Percentiles rank a stretch among this genome's conserved stretches.
Conservation (phyloP, 1,140 invertebrate genomes). For the Drosophila sproati region DNA sequence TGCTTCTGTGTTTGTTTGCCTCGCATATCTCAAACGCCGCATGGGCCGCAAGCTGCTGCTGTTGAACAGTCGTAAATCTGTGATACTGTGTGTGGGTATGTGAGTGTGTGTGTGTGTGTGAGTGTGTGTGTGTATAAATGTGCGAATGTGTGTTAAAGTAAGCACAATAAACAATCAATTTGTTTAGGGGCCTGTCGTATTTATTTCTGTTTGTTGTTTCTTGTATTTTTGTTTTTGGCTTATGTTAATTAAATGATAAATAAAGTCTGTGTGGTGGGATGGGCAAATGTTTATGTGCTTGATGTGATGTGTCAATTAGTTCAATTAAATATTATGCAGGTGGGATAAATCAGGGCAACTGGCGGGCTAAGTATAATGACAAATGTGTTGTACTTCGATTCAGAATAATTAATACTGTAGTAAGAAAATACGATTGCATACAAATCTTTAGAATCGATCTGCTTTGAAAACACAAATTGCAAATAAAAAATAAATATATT, state of each 20-base stretch:
- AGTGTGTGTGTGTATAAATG: conserved; percentile 31
- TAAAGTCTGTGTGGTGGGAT: conserved; percentile 38
- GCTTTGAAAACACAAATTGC: too few relatives aligned
- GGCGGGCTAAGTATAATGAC: too few relatives aligned
- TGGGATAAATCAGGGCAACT: conserved; percentile 36
- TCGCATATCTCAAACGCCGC: conserved; percentile 64
- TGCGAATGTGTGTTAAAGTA: conserved; percentile 67
- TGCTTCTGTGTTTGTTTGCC: conserved; percentile 11
- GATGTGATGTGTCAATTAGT: conserved; percentile 69
- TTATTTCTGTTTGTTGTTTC: conserved; percentile 43
- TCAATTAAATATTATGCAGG: conserved; percentile 48
- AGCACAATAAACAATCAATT: conserved; percentile 79
- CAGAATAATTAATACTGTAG: too few relatives aligned
- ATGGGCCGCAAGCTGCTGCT: conserved; percentile 13
- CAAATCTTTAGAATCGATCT: too few relatives aligned
- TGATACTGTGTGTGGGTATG: conserved; percentile 13
- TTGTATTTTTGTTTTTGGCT: conserved; percentile 35
- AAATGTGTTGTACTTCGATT: too few relatives aligned
- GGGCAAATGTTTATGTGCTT: conserved; percentile 57
- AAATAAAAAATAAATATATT: too few relatives aligned
- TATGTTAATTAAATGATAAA: conserved; percentile 81
- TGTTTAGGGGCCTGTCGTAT: conserved; percentile 52
- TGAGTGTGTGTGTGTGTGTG: conserved; percentile 5
- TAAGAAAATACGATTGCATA: too few relatives aligned
- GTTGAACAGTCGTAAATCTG: conserved; percentile 53